Evolutionary conservation across 53 echinoderm and acorn worm genomes (phyloP), one percentile per base, ranked within the genome.

Genomic region (Crossaster papposus): DNA sequence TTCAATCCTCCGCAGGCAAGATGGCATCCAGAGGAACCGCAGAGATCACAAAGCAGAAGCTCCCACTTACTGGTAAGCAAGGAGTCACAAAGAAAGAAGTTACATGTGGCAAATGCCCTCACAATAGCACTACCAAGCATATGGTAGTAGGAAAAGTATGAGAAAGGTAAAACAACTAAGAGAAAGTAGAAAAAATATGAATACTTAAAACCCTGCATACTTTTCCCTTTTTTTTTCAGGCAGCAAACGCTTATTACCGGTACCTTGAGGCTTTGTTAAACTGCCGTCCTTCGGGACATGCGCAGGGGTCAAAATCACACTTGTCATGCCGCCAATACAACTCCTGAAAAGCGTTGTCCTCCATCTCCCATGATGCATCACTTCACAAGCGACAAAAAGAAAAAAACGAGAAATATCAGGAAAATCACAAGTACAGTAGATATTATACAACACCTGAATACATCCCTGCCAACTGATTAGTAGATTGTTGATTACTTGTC

Each of bases 291-390:
- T 83, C 33, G 0, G 97, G 95, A 90, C 97, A 97, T 14, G 83
- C 72, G 68, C 97, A 97, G 31, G 89, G 68, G 23, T 83, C 90
- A 1, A 94, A 71, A 88, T 97, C 95, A 85, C 97, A 97, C 79
- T 65, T 88, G 80, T 93, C 91, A 58, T 97, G 95, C 24, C 97
- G 92, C 89, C 95, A 92, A 82, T 95, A 95, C 33, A 97, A 83
- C 18, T 97, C 97, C 77, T 95, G 94, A 75, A 86, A 97, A 12
- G 97, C 97, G 30, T 91, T 85, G 64, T 88, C 91, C 31, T 94
- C 97, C 62, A 72, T 72, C 81, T 97, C 97, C 97, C 97, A 97
- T 20, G 95, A 89, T 20, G 97, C 97, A 95, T 97, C 97, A 79
- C 96, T 96, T 81, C 22, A 36, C 12, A 85, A 72, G 78, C 2